Base-by-base conservation (phyloP, 2,113 vertebrate species). In the Struthidea cinerea region DNA sequence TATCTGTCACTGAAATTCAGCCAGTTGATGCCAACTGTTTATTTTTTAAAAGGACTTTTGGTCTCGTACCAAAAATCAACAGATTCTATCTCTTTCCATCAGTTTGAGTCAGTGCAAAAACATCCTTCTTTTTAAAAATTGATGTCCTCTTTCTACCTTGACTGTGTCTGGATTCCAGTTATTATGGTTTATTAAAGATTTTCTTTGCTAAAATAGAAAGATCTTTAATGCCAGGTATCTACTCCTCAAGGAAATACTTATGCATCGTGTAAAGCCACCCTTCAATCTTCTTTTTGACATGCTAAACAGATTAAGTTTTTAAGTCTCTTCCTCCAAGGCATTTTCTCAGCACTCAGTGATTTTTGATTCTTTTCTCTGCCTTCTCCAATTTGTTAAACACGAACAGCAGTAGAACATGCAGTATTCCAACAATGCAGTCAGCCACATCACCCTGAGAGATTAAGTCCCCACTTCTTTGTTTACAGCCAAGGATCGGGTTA, bases 221-320 rank as follows among this genome's bases (percentile, higher is more conserved):
- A 65, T 44, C 55, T 77, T 95, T 93, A 89, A 60, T 74, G 17
- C 55, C 46, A 80, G 26, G 30, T 87, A 85, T 80, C 65, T 55
- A 16, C 21, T 94, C 30, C 87, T 89, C 55, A 76, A 91, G 74
- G 55, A 94, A 93, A 94, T 79, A 83, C 23, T 89, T 79, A 35
- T 4, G n/a, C 55, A 53, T 46, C 76, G 3, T 90, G 59, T 83
- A 53, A 91, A 83, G 47, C 55, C 70, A 90, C 75, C 32, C 84
- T 94, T 87, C 95, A 89, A 22, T 96, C 81, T 83, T 94, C 53
- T 94, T 93, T 94, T 69, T 89, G 69, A 87, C 87, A 91, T 50
- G 70, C 53, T 94, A 93, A 95, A 87, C 59, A 96, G 91, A 90
- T 95, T 91, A 93, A 71, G 52, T 70, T 84, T 94, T 80, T 74